phyloP scores from a whole-genome alignment of 1,140 invertebrate species.

The Metaphire vulgaris region DNA sequence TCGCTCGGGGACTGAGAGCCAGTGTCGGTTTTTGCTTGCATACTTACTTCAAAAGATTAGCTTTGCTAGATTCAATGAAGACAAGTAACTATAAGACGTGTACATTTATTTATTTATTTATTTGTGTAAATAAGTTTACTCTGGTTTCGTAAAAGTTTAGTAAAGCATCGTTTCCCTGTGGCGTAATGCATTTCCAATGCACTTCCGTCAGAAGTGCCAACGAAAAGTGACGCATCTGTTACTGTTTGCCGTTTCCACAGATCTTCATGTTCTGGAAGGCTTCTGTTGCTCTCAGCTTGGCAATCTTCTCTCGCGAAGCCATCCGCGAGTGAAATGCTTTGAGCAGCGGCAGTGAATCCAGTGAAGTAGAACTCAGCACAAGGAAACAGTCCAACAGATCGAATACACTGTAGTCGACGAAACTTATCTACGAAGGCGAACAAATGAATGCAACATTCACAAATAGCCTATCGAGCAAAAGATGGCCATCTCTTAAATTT shows the following conservation, averaged over 20 bases:
- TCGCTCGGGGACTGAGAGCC: too few species aligned
- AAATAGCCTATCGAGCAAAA: not conserved
- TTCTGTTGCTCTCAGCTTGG: constrained; percentile 38
- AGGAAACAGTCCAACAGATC: constrained; percentile 53
- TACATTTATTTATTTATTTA: too few species aligned
- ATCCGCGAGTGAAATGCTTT: constrained; percentile 46
- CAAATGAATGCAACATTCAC: not conserved
- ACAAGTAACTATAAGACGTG: too few species aligned
- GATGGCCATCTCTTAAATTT: not conserved
- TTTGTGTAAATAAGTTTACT: too few species aligned
- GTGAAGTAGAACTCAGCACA: constrained; percentile 46
- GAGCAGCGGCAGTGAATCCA: constrained; percentile 51
- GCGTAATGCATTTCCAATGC: too few species aligned
- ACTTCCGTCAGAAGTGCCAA: too few species aligned
- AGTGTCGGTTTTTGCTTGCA: too few species aligned
- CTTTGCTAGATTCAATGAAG: too few species aligned
- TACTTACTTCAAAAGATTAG: too few species aligned
- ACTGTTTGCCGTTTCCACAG: constrained; percentile 48
- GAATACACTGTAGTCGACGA: constrained; percentile 55
- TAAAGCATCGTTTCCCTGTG: too few species aligned
- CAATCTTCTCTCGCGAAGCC: constrained; percentile 34
- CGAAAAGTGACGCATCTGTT: too few species aligned
- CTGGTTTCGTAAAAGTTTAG: too few species aligned
- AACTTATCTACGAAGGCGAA: constrained; percentile 47
- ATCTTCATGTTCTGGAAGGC: constrained; percentile 35